These are phyloP conservation scores for Dufourea novaeangliae DNA, from an alignment of 1,140 invertebrate genomes.

Conservation along the genomic window DNA sequence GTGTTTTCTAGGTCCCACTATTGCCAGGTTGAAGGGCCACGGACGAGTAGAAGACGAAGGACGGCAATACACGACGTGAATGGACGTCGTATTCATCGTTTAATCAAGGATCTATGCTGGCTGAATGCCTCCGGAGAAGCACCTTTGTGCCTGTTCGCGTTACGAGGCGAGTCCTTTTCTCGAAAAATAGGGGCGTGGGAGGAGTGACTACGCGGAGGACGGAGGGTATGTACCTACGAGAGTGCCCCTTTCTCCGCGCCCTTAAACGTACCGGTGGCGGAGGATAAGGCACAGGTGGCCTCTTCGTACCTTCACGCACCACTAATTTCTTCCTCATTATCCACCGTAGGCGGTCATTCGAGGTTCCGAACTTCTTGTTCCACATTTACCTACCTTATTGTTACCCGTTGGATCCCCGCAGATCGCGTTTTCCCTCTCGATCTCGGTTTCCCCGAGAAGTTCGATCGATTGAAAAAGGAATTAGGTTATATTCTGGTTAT, in stretches of 20 bases:
- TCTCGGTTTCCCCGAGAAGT: conserved; percentile 1
- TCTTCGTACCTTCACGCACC: conserved; percentile 76
- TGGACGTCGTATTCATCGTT: conserved; percentile 76
- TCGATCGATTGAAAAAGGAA: not conserved
- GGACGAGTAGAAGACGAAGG: conserved; percentile 37
- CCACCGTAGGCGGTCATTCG: conserved; percentile 62
- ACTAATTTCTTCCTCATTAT: conserved; percentile 78
- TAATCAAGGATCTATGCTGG: conserved; percentile 78
- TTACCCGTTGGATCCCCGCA: conserved; percentile 33
- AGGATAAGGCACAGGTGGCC: conserved; percentile 72
- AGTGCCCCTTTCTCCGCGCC: conserved; percentile 25
- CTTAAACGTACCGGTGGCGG: not conserved
- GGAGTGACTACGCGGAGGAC: conserved; percentile 57
- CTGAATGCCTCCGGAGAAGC: conserved; percentile 73
- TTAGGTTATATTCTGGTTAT: not conserved
- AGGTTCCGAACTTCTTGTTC: conserved; percentile 49
- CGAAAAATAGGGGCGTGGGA: conserved; percentile 62
- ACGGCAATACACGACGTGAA: conserved; percentile 62
- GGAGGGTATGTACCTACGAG: conserved; percentile 21
- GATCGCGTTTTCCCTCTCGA: conserved; percentile 35
- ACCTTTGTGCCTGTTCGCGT: conserved; percentile 67
- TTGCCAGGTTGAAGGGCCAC: conserved; percentile 28
- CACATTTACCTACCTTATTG: conserved; percentile 58
- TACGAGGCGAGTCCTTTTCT: conserved; percentile 54
- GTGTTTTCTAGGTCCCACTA: conserved; percentile 63